phyloP scores from a whole-genome alignment of 2,113 vertebrate genomes.

The Urocitellus parryii region DNA sequence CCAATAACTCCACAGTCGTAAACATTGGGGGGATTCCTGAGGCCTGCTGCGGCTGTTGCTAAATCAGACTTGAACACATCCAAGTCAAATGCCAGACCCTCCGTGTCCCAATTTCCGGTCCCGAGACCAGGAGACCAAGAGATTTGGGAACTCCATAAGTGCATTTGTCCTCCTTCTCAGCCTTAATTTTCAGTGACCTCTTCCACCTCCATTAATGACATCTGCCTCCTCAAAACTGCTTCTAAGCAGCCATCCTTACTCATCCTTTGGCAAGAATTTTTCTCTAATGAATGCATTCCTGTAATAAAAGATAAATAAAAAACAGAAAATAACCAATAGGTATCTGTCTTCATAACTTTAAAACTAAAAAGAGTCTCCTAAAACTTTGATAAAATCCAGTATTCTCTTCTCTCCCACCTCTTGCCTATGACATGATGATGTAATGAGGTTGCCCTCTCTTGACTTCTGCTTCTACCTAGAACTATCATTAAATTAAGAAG shows the following conservation, averaged over 20 bases:
- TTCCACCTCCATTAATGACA: not conserved
- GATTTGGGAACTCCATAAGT: fast-evolving
- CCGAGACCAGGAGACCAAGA: not conserved
- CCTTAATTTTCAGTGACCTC: not conserved
- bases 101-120: not conserved
- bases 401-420: not conserved
- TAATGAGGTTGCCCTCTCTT: not conserved
- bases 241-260: not conserved
- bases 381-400: not conserved
- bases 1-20: not conserved
- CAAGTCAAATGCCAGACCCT: not conserved
- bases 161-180: not conserved
- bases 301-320: slow-evolving; percentile 22
- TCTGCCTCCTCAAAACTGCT: not conserved
- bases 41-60: not conserved
- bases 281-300: slow-evolving; percentile 39
- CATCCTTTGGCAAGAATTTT: slow-evolving; percentile 51
- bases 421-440: not conserved
- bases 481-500: not conserved
- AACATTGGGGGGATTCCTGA: not conserved
- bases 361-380: not conserved
- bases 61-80: not conserved
- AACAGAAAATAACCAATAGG: not conserved
- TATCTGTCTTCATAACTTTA: not conserved
- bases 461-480: not conserved